These are phyloP conservation scores for Trachythela sp. DNA, from an alignment of 64 coral and sea anemone species.

Conservation along the genomic window DNA sequence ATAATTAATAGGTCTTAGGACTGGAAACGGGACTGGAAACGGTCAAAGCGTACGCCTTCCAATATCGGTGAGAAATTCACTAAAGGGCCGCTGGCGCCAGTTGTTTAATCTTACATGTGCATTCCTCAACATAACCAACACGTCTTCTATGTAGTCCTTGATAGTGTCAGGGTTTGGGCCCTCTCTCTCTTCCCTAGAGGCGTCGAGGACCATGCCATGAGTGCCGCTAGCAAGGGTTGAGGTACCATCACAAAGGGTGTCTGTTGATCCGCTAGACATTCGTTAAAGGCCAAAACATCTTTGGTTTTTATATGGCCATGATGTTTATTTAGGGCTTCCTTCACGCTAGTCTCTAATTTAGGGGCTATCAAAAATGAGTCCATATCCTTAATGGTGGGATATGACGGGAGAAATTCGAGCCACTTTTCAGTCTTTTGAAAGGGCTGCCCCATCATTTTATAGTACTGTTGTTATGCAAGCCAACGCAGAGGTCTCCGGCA, in stretches of 20 bases:
- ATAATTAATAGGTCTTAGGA: neutral
- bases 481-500: no score
- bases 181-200: neutral
- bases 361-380: slow-evolving; percentile 19
- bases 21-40: neutral
- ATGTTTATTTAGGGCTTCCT: slow-evolving; percentile 24
- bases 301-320: slow-evolving; percentile 36
- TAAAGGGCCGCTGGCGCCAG: neutral
- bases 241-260: neutral
- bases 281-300: slow-evolving; percentile 36
- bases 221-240: neutral
- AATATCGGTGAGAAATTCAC: neutral
- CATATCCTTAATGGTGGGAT: slow-evolving; percentile 30
- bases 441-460: no score
- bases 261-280: neutral
- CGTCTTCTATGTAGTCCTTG: neutral
- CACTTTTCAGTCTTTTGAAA: slow-evolving; percentile 43
- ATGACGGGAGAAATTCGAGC: neutral
- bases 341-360: slow-evolving; percentile 23
- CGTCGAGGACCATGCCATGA: neutral
- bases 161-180: neutral
- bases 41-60: neutral
- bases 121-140: neutral
- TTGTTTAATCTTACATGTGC: neutral
- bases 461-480: no score